Base-by-base conservation (phyloP, 2,113 vertebrate genomes). In the Riparia riparia region DNA sequence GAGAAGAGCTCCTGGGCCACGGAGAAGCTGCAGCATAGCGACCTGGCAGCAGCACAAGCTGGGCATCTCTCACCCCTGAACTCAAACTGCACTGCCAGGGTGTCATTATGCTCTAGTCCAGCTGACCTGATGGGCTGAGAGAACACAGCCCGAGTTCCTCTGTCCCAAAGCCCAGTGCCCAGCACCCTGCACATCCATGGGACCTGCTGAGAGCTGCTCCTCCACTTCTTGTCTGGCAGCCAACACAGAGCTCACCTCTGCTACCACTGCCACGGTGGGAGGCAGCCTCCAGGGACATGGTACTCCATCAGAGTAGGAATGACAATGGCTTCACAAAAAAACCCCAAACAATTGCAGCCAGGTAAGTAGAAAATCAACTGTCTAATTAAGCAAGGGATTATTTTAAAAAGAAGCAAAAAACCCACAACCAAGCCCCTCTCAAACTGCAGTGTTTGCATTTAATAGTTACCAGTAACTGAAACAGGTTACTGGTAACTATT, bases 171-270 rank as follows among this genome's bases (percentile, higher is more conserved):
- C 14, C 50, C 9, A 10, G 1, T 1, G 45, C 16, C 20, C 71
- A 31, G 25, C 37, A 53, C 49, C 6, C 39, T 7, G 28, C 1
- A 2, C 0, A 1, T 6, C 41, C 14, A 1, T 3, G 16, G 56
- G 17, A 39, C 28, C 64, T 18, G 2, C 3, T 15, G 28, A 20
- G 68, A 68, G 54, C n/a, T 37, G 41, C 71, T 64, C 18, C 47
- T 56, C 50, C 56, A 1, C 3, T 0, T 28, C 28, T 10, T 9
- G 12, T 9, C 24, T 66, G 6, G 6, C 34, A 49, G 51, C 18
- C 70, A n/a, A 7, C 31, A n/a, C 13, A 37, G 42, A 69, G 21
- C 66, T 39, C 61, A 12, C 4, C 74, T 54, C 56, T 64, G 51
- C 60, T 7, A 5, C 53, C 7, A 2, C 14, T 12, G 44, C 12